A percentile compares a stretch with the other conserved stretches of the same genome.
Evolutionary conservation across 2,797 vertebrate species (phyloP).

Genomic region (Crenuchus spilurus): DNA sequence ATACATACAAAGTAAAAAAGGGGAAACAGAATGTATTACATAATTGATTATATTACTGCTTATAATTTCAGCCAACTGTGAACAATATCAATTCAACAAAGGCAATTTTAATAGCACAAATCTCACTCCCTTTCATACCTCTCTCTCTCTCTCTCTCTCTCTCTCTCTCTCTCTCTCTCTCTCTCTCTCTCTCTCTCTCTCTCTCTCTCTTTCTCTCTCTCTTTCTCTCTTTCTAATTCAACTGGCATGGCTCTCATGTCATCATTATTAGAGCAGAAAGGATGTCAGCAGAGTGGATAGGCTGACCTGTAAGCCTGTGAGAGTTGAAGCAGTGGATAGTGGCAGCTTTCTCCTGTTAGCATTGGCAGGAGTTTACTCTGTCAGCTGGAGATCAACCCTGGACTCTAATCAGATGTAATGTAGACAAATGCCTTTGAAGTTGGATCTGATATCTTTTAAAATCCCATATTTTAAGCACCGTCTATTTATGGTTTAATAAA

Average conservation of each 20-base stretch:
- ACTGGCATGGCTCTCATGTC: neutral
- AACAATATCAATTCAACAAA: too few relatives aligned
- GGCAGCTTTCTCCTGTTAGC: constrained; percentile 33
- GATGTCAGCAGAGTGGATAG: constrained; percentile 12
- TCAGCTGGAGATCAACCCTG: constrained; percentile 52
- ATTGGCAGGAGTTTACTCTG: constrained; percentile 44
- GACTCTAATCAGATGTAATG: constrained; percentile 60
- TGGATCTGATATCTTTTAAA: constrained; percentile 58
- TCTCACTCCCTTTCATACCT: too few relatives aligned
- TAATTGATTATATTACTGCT: too few relatives aligned
- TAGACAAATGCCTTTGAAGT: constrained; percentile 63
- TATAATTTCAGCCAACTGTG: too few relatives aligned
- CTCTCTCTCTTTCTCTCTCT: constrained; percentile 9
- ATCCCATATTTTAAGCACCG: constrained; percentile 56
- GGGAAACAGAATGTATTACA: too few relatives aligned
- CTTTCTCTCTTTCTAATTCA: neutral
- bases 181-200: constrained; percentile 7
- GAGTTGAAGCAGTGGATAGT: constrained; percentile 29
- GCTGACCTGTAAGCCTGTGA: constrained; percentile 27
- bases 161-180: too few relatives aligned
- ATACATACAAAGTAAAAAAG: too few relatives aligned
- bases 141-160: too few relatives aligned
- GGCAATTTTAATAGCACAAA: too few relatives aligned
- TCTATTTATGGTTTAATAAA: constrained; percentile 65
- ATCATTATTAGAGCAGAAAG: constrained; percentile 4